Base-by-base conservation (phyloP, 2,888 invertebrate species). In the Embidobia sp. region DNA sequence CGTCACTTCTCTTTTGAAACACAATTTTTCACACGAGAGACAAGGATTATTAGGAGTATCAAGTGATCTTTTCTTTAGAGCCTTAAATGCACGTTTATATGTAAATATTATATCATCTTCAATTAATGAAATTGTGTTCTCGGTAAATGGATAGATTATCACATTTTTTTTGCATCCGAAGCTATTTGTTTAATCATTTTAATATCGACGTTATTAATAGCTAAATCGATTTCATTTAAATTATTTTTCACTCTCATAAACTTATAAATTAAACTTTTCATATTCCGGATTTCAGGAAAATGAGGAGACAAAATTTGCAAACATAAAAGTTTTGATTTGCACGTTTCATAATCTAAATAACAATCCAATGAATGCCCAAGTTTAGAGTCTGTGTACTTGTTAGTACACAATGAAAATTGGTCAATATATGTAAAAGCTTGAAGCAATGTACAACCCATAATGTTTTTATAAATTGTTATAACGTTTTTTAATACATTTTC, bases 11-110 rank as follows among this genome's bases (percentile, higher is more conserved):
- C 31, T 27, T 29, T 31, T 59, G 22, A 27, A 59, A 44, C 59
- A 44, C 22, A 59, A 7, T 19, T 42, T 57, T 11, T 59, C 22
- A 33, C 59, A 59, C 1, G 59, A 59, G 1, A 59, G 2, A 22
- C 59, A 59, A 3, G 44, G 33, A 27, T 22, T 33, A 22, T 0
- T 13, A n/a, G 59, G 44, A 16, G 13, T 29, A 31, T 64, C 64
- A n/a, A 42, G 37, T 8, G 49, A 27, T 49, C 8, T 63, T 27
- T 49, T 63, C 22, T 35, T 49, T 31, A 63, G 49, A 27, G 33
- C 37, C 27, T 53, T 35, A 26, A 53, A 53, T 1, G 53, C 35
- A n/a, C n/a, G 26, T 10, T 29, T 0, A 42, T 42, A 29, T 29
- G 15, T 42, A 1, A 3, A 11, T 0, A 18, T 11, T 11, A 64